These are phyloP conservation scores for Panopea generosa DNA, from an alignment of 2,888 invertebrate species.

Conservation along the genomic window DNA sequence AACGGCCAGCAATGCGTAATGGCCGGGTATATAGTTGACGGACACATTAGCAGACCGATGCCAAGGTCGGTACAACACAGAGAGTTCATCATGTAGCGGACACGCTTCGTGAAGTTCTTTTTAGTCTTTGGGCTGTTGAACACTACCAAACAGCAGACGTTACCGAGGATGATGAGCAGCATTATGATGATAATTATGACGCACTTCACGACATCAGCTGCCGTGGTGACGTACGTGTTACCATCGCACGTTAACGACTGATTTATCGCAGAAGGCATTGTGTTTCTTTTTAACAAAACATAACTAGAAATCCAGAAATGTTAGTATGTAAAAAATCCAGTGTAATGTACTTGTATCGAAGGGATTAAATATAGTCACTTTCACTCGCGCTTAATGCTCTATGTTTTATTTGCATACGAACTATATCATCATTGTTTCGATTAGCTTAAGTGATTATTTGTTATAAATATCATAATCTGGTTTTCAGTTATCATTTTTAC, in stretches of 20 bases:
- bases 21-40: slow-evolving; percentile 61
- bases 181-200: slow-evolving; percentile 53
- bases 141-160: slow-evolving; percentile 60
- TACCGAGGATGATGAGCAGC: slow-evolving; percentile 54
- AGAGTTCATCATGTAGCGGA: slow-evolving; percentile 64
- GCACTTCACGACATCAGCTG: slow-evolving; percentile 44
- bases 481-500: too few relatives aligned
- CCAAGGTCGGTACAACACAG: slow-evolving; percentile 63
- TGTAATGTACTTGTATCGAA: too few relatives aligned
- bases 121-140: slow-evolving; percentile 49
- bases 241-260: slow-evolving; percentile 53
- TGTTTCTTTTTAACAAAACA: background rate
- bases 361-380: too few relatives aligned
- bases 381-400: too few relatives aligned
- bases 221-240: slow-evolving; percentile 33
- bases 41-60: slow-evolving; percentile 62
- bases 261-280: slow-evolving; percentile 40
- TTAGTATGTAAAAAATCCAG: too few relatives aligned
- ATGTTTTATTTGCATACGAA: too few relatives aligned
- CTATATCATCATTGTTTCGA: too few relatives aligned
- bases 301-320: too few relatives aligned
- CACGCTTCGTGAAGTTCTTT: slow-evolving; percentile 53
- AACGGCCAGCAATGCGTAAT: slow-evolving; percentile 66
- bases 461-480: too few relatives aligned
- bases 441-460: too few relatives aligned